Evolutionary conservation across 2,888 invertebrate species (phyloP).

Genomic region (Acanthoscelides obtectus): DNA sequence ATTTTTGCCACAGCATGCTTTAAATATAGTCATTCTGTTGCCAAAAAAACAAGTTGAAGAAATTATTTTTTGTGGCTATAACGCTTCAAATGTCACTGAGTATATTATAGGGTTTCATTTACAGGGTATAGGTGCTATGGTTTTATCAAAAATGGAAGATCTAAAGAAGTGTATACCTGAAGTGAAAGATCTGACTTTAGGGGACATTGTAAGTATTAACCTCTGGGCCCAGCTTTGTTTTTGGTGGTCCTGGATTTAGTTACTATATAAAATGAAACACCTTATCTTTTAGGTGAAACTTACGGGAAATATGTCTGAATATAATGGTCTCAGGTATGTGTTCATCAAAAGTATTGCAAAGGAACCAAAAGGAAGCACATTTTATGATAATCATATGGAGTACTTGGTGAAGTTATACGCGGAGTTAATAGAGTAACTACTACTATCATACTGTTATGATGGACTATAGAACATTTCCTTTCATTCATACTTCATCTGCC

Average conservation of each 20-base stretch:
- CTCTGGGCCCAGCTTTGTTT: neutral
- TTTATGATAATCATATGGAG: neutral
- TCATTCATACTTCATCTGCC: no score
- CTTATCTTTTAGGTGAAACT: neutral
- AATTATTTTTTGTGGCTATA: no score
- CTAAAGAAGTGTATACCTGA: constrained; percentile 6
- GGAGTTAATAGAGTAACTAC: no score
- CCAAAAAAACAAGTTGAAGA: no score
- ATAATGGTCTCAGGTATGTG: neutral
- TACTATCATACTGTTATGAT: no score
- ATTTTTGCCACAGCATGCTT: no score
- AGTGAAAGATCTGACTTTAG: constrained; percentile 7
- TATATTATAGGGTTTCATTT: neutral
- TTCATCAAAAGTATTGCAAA: neutral
- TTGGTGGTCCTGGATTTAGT: no score
- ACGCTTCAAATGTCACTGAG: no score
- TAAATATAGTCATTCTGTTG: no score
- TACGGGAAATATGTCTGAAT: neutral
- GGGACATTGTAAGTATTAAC: constrained; percentile 11
- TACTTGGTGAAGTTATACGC: neutral
- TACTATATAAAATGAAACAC: no score
- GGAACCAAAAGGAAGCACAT: neutral
- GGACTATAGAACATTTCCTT: no score
- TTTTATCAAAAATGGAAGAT: neutral
- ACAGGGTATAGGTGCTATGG: neutral